These are phyloP conservation scores for Mobula birostris DNA, from an alignment of 2,113 vertebrate species.

Conservation along the genomic window DNA sequence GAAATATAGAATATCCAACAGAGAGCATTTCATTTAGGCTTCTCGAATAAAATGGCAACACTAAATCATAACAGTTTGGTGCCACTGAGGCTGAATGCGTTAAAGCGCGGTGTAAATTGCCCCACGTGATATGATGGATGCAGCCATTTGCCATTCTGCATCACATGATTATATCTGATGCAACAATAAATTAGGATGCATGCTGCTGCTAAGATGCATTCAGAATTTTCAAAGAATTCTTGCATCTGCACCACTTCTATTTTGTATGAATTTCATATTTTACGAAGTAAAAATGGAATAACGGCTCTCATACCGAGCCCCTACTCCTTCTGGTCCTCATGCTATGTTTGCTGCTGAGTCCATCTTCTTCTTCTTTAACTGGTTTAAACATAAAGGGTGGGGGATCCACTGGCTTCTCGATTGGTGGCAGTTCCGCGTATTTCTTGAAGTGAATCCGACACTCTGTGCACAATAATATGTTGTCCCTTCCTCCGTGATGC, in stretches of 20 bases:
- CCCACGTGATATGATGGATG: background rate
- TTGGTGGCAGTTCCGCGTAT: slow-evolving; percentile 96
- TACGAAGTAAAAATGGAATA: background rate
- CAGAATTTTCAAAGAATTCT: background rate
- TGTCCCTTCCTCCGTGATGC: slow-evolving; percentile 97
- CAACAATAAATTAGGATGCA: background rate
- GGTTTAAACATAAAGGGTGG: slow-evolving; percentile 99
- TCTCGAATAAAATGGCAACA: background rate
- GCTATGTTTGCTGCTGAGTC: slow-evolving; percentile 96
- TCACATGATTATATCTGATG: background rate
- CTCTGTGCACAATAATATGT: slow-evolving; percentile 91
- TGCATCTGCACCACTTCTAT: background rate
- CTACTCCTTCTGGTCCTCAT: slow-evolving; percentile 97
- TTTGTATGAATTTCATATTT: background rate
- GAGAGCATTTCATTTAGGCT: background rate
- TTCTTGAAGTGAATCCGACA: slow-evolving; percentile 99
- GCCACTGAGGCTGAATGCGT: background rate
- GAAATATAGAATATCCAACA: slow-evolving; percentile 22
- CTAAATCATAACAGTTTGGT: background rate
- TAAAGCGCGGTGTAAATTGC: background rate
- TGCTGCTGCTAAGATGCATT: background rate
- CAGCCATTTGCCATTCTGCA: background rate
- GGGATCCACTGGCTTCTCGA: slow-evolving; percentile 95
- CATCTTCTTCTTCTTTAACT: slow-evolving; percentile 98
- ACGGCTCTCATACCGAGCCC: slow-evolving; percentile 72